A percentile compares a stretch with the other conserved stretches of the same genome.
These are phyloP conservation scores for Stenolophus ochropezus DNA, from an alignment of 2,888 invertebrate species.

Conservation along the genomic window DNA sequence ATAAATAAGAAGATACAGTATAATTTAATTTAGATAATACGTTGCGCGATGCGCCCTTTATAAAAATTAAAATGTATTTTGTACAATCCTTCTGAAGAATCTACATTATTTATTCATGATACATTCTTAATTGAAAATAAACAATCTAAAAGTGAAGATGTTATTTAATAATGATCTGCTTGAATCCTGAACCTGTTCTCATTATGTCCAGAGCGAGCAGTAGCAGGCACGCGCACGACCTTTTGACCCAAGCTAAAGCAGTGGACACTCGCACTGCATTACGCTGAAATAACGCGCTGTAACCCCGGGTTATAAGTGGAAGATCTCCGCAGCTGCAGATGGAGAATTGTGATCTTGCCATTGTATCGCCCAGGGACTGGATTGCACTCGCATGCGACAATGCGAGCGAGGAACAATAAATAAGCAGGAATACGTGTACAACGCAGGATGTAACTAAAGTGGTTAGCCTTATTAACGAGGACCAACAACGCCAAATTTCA, in stretches of 20 bases:
- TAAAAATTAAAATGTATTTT: no score
- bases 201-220: neutral
- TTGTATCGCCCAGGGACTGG: neutral
- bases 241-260: constrained; percentile 27
- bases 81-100: no score
- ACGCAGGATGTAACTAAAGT: no score
- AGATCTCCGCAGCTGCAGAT: neutral
- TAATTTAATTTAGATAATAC: no score
- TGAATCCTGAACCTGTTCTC: neutral
- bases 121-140: neutral
- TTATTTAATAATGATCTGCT: neutral
- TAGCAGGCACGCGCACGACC: constrained; percentile 32
- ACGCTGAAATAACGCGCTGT: constrained; percentile 10
- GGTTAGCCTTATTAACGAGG: no score
- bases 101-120: neutral
- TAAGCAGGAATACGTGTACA: neutral
- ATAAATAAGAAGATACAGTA: no score
- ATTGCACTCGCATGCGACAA: neutral
- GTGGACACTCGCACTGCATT: constrained; percentile 10
- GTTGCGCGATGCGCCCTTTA: no score
- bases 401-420: neutral
- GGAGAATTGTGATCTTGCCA: neutral
- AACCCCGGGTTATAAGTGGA: constrained; percentile 11
- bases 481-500: no score
- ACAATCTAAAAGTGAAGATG: neutral